Base-by-base conservation (phyloP, 2,113 vertebrate genomes). In the Percopsis transmontana region DNA sequence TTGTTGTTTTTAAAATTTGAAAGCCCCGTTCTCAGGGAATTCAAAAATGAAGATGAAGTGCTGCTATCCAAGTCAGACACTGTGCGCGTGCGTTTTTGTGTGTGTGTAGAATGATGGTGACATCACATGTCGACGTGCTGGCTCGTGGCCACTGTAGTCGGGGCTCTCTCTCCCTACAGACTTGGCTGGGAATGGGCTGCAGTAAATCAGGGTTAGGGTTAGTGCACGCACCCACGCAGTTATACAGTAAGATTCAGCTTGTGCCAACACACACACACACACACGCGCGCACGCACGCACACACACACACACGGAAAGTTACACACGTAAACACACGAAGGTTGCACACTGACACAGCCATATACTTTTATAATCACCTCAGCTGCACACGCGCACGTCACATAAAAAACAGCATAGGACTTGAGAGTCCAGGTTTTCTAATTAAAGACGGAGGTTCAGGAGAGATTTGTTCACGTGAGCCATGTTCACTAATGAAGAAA, bases 381-480 rank as follows among this genome's bases (percentile, higher is more conserved):
- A 24, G 39, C 41, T 40, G 20, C 57, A 23, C 39, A 62, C 41
- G 39, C 33, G 41, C 39, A n/a, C 16, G n/a, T n/a, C 47, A 52
- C 59, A 21, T 53, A 12, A 2, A 0, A 18, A 48, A 53, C 63
- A 5, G 24, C 14, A 19, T 7, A 9, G 7, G 55, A 8, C 42
- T n/a, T n/a, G n/a, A n/a, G 58, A 40, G 39, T 27, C 5, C 54
- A 72, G 77, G 23, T 58, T 77, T 74, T 70, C 74, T 84, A 81
- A 89, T 87, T 85, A 87, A 85, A 79, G 77, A 57, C 65, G 40
- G 66, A 72, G 72, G 76, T 72, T 39, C 70, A 44, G 7, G 77
- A 80, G 82, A 79, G 71, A 66, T 59, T 81, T 76, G 70, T 77
- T 66, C 70, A 62, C 62, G 75, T 72, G 75, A 77, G 81, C 74